Percentiles rank a stretch among this genome's conserved stretches.
Evolutionary conservation across 2,888 invertebrate species (phyloP).

Genomic region (Pemphredon lugubris): DNA sequence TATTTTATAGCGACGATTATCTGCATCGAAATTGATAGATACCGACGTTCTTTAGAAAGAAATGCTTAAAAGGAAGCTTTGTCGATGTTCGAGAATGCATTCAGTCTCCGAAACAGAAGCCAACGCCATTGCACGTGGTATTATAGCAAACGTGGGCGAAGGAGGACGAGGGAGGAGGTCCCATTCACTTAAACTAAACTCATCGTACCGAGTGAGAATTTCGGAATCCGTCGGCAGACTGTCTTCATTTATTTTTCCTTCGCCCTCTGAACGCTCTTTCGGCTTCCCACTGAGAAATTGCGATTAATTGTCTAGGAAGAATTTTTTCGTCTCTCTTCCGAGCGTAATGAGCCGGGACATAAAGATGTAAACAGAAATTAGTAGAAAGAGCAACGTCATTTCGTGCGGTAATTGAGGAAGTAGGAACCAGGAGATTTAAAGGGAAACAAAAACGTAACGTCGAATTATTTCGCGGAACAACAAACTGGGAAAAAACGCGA

Average conservation of each 20-base stretch:
- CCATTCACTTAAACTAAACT: constrained; percentile 12
- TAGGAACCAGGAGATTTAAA: no score
- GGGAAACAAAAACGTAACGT: no score
- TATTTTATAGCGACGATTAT: not conserved
- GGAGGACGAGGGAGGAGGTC: constrained; percentile 12
- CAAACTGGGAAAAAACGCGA: no score
- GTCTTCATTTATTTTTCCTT: constrained; percentile 2
- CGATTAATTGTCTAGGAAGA: not conserved
- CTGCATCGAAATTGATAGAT: not conserved
- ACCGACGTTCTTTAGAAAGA: not conserved
- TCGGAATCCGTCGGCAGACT: constrained; percentile 3
- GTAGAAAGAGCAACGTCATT: not conserved
- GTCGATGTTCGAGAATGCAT: not conserved
- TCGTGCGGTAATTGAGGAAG: no score
- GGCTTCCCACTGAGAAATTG: not conserved
- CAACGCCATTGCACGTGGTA: not conserved
- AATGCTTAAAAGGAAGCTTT: not conserved
- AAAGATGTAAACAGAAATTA: not conserved
- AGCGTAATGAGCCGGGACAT: not conserved
- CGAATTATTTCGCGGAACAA: no score
- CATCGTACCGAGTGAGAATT: not conserved
- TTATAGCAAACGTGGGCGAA: not conserved
- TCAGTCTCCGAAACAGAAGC: constrained; percentile 5
- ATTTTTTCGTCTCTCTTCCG: not conserved
- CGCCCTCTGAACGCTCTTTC: not conserved